Evolutionary conservation across 1,140 invertebrate genomes (phyloP), one percentile per base, ranked within the genome.

Genomic region (Alviniconcha marisindica): DNA sequence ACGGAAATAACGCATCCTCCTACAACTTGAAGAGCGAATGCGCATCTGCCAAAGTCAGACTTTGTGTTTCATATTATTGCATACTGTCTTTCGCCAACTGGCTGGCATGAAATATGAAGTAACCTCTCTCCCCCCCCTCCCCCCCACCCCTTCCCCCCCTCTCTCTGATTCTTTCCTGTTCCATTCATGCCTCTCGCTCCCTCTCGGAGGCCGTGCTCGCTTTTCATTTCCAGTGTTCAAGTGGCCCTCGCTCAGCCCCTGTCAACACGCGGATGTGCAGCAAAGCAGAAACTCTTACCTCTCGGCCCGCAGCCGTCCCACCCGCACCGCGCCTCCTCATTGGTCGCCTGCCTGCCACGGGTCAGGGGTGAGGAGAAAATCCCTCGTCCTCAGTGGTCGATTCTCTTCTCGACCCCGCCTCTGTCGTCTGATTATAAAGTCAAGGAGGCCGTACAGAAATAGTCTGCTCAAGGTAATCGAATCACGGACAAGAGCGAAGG

Each of bases 151-250:
- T 12, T 38, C 38, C 24, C 38, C n/a, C 38, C 44, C 24, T 28
- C 44, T 44, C n/a, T 76, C 44, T n/a, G 44, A 18, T 2, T 77
- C n/a, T 33, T 12, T 28, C 40, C 42, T n/a, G 38, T 40, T 42
- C 40, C 73, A 14, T 44, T 38, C n/a, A 33, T 36, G 14, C 76
- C 3, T 56, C 44, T 56, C 44, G 12, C 4, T 36, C 42, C 28
- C 28, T n/a, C 51, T 28, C n/a, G 24, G 24, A 15, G 15, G 38
- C 21, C 40, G 12, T 28, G 15, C 78, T 66, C 14, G 60, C 60
- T 66, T 80, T 80, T 66, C 78, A 80, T 80, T 80, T 80, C 78
- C 78, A 66, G 15, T 7, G 40, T 40, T 66, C 38, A 80, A 80
- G 78, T 78, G 60, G 78, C 36, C 78, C 60, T n/a, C n/a, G n/a